Evolutionary conservation across 2,113 vertebrate genomes (phyloP), one percentile per base, ranked within the genome.

Genomic region (Pardalotus punctatus): DNA sequence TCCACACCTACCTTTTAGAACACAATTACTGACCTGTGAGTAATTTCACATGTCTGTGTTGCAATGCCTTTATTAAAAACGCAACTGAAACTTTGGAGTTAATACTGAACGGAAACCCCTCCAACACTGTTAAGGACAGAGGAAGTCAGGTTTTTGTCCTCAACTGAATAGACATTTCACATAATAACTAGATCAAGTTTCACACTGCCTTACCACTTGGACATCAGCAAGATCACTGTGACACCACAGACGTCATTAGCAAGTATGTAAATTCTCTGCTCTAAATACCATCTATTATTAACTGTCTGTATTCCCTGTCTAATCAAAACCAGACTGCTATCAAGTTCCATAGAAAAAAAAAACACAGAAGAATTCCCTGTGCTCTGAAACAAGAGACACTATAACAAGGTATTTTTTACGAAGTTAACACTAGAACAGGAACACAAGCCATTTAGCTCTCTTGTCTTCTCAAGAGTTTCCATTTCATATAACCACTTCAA

Each of bases 231-330:
- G 58, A 94, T 95, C 83, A 85, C 11, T 90, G 33, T 76, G 81
- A 91, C 29, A 50, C 43, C 1, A 4, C 29, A 42, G 74, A 88
- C 20, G 12, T 83, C 91, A 92, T 76, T 65, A 81, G 64, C 76
- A 95, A 96, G 81, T 22, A 57, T 85, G 90, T 83, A 96, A 93
- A 94, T 89, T 77, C 82, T 79, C 88, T 79, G 70, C 83, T 96
- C 74, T 93, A 96, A 95, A 94, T 89, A 92, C 78, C 74, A 93
- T 94, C 76, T 90, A 95, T 96, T 96, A 97, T 95, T 94, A 96
- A 96, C 88, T 85, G 77, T 36, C 77, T 94, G 60, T 92, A 92
- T 76, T 93, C 58, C 72, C 81, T 80, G 90, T 82, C 89, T 96
- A 95, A 95, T 97, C 86, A 97, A 94, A 97, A 95, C 93, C 73